phyloP scores from a whole-genome alignment of 2,113 vertebrate genomes.

The Dinomys branickii region DNA sequence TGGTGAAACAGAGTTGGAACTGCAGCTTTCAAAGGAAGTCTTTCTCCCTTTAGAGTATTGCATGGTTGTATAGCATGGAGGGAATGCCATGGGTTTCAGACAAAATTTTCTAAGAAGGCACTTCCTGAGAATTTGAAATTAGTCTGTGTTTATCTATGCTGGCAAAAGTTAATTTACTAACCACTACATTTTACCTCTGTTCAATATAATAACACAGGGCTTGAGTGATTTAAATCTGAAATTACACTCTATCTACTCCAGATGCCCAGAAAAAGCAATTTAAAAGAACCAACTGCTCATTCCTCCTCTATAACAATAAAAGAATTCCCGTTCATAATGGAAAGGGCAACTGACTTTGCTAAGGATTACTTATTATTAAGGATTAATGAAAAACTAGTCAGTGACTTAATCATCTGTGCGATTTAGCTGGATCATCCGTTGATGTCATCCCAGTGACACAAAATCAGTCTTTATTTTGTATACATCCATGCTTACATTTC shows the following conservation, averaged over 20 bases:
- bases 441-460: neutral
- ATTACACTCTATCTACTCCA: neutral
- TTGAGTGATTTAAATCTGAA: constrained; percentile 26
- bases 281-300: neutral
- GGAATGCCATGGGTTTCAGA: neutral
- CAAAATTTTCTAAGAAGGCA: neutral
- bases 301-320: neutral
- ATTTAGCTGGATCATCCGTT: neutral
- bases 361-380: neutral
- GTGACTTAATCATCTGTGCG: neutral
- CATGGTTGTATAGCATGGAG: neutral
- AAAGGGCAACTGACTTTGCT: constrained; percentile 16
- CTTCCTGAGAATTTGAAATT: neutral
- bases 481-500: neutral
- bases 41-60: neutral
- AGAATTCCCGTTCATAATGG: neutral
- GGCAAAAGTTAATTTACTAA: constrained; percentile 17
- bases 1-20: too few relatives aligned
- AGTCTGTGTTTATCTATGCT: neutral
- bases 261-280: constrained; percentile 15
- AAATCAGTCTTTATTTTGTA: constrained; percentile 45
- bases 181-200: neutral
- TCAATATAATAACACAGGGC: neutral
- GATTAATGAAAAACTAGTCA: neutral
- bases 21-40: neutral